Evolutionary conservation across 2,888 invertebrate genomes (phyloP), one percentile per base, ranked within the genome.

Genomic region (Drosophila setosimentum): DNA sequence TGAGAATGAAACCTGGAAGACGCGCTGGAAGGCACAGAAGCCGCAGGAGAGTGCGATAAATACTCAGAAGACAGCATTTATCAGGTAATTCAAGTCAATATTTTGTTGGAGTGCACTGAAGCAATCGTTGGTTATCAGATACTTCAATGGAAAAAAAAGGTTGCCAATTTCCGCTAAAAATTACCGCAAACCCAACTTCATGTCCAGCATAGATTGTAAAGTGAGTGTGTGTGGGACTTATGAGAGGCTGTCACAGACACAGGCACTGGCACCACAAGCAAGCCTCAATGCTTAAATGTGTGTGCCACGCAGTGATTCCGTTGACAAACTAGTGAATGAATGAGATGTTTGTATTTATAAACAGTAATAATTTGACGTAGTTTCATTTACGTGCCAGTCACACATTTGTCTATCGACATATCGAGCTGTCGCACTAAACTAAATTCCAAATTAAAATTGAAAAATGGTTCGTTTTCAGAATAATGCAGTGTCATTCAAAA

Each of bases 11-110:
- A 92, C 93, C 87, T 92, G 91, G 74, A 93, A 92, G 50, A 93
- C 67, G 57, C 90, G 90, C 69, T 91, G 87, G 70, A 93, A 93
- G 55, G 89, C 90, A 42, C 79, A 89, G 70, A 92, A 93, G 48
- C 92, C 91, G 29, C 85, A 76, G 58, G 90, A 85, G 51, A 92
- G 85, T 48, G 87, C 68, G 42, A 92, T 64, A 69, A 93, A 91
- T 68, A 93, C 92, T 92, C 93, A 93, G 73, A 93, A 93, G 45
- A 93, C 84, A 3, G 90, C 89, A 82, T 93, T 93, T n/a, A 91
- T 79, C 76, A 93, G 87, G 84, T 92, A 92, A 85, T 91, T 87
- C 13, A 93, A 76, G 61, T 92, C 89, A 11, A 92, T 89, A 70
- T 92, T 91, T 72, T 92, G 89, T 33, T 93, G 84, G n/a, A 93